Evolutionary conservation across 2,888 invertebrate species (phyloP).

Genomic region (Noctua comes): DNA sequence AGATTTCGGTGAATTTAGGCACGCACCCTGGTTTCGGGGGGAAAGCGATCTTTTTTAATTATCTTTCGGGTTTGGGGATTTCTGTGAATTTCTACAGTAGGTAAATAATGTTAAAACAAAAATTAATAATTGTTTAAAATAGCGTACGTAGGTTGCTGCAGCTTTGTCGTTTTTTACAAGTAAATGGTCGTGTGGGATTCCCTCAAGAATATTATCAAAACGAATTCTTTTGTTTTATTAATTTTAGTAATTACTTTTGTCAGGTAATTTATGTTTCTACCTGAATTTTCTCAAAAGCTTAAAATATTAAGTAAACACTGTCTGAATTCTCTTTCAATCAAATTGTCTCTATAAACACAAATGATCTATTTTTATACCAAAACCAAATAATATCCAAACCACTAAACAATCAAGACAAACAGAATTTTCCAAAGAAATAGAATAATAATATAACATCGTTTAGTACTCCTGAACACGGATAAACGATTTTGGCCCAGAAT

Average conservation of each 20-base stretch:
- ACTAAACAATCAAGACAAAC: slow-evolving; percentile 29
- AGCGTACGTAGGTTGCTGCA: background rate
- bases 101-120: background rate
- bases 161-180: background rate
- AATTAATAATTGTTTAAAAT: background rate
- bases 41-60: slow-evolving; percentile 42
- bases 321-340: background rate
- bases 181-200: background rate
- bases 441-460: slow-evolving; percentile 49
- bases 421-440: slow-evolving; percentile 30
- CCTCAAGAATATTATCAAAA: background rate
- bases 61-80: slow-evolving; percentile 6
- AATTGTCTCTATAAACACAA: background rate
- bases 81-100: background rate
- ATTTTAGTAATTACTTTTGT: too few species aligned
- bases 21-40: slow-evolving; percentile 24
- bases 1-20: slow-evolving; percentile 53
- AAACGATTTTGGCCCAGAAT: slow-evolving; percentile 60
- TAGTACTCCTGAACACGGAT: slow-evolving; percentile 48
- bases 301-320: background rate
- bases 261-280: background rate
- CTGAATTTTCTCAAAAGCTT: background rate
- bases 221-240: background rate
- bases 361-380: background rate
- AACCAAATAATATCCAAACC: slow-evolving; percentile 19